A percentile compares a stretch with the other conserved stretches of the same genome.
Conservation (phyloP, 2,797 vertebrate species). For the Mus caroli region DNA sequence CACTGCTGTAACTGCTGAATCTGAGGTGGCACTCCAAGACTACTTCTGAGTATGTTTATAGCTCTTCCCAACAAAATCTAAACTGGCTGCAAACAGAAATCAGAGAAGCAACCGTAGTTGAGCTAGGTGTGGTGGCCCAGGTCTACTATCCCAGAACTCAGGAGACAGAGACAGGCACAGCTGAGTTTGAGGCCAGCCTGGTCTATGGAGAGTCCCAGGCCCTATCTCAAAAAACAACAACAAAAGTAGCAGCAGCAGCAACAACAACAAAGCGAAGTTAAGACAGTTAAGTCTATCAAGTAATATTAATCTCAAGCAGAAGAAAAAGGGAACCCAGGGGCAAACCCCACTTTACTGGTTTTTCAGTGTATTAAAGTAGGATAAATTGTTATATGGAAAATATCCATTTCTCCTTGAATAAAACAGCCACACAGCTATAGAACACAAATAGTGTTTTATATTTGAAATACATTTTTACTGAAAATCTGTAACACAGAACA, state of each 20-base stretch:
- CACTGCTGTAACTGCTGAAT: not conserved
- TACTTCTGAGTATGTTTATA: slow-evolving; percentile 31
- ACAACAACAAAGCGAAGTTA: not conserved
- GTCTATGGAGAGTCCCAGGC: not conserved
- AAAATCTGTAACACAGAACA: slow-evolving; percentile 61
- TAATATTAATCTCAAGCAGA: slow-evolving; percentile 46
- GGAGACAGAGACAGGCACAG: not conserved
- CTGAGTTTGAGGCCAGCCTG: not conserved
- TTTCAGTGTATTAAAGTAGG: slow-evolving; percentile 46
- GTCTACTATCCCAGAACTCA: not conserved
- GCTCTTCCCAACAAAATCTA: slow-evolving; percentile 57
- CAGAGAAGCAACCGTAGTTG: not conserved
- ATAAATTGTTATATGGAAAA: slow-evolving; percentile 44
- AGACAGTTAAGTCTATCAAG: slow-evolving; percentile 14
- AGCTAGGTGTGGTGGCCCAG: not conserved
- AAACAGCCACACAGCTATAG: slow-evolving; percentile 29
- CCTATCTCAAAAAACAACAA: not conserved
- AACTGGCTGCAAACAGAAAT: not conserved
- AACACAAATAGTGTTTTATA: slow-evolving; percentile 61
- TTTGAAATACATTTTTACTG: slow-evolving; percentile 31
- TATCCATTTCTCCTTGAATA: slow-evolving; percentile 16
- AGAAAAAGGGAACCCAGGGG: slow-evolving; percentile 22
- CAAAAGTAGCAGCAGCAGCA: not conserved
- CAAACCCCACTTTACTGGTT: not conserved
- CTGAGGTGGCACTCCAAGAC: not conserved